phyloP scores from a whole-genome alignment of 2,888 invertebrate genomes.

The Alentia gelatinosa region DNA sequence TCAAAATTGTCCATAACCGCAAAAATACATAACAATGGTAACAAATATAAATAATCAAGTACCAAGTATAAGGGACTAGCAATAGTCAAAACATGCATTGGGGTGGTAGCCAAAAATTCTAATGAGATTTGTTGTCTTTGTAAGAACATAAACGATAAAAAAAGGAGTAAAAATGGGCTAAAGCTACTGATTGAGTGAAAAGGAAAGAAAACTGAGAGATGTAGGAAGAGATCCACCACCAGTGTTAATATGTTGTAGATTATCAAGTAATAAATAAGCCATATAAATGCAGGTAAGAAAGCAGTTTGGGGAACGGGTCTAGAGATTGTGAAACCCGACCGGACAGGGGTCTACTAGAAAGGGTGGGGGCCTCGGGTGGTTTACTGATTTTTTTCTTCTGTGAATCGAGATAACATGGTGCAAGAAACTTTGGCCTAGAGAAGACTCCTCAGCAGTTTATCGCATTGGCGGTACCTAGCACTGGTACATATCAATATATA shows the following conservation, averaged over 20 bases:
- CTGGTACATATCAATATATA: too few species aligned
- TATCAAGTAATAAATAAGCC: not conserved
- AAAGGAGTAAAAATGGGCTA: constrained; percentile 10
- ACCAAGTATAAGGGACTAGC: not conserved
- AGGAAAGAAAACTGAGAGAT: not conserved
- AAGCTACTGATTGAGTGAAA: not conserved
- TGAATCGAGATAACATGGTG: constrained; percentile 50
- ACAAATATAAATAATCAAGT: not conserved
- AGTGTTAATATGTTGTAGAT: not conserved
- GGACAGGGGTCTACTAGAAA: not conserved
- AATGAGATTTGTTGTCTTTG: not conserved
- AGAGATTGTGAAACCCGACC: not conserved
- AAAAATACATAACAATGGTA: not conserved
- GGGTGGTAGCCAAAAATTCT: constrained; percentile 21
- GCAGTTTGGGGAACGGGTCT: not conserved
- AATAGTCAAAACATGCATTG: constrained; percentile 35
- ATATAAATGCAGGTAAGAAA: not conserved
- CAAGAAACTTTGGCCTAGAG: not conserved
- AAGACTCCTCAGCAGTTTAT: not conserved
- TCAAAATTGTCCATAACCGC: not conserved
- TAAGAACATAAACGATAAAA: not conserved
- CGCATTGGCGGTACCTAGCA: not conserved
- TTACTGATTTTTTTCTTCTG: not conserved
- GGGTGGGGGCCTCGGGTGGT: not conserved
- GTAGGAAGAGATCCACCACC: not conserved